A percentile compares a stretch with the other conserved stretches of the same genome.
These are phyloP conservation scores for Netelia fuscicornis DNA, from an alignment of 2,888 invertebrate genomes.

Conservation along the genomic window DNA sequence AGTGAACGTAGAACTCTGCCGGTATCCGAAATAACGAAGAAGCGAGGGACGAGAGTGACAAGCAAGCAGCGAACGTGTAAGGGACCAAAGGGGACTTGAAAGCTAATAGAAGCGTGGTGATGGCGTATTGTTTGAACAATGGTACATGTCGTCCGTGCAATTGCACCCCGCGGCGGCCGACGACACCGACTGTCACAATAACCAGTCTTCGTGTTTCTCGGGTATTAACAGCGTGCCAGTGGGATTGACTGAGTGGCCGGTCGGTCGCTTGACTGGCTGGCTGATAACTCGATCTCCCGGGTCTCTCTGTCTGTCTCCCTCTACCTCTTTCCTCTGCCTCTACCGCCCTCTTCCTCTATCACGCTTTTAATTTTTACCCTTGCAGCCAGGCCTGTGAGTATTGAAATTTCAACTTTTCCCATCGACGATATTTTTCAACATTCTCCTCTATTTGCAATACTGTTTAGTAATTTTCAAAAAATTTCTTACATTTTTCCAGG, in stretches of 20 bases:
- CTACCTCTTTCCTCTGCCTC: conserved; percentile 5
- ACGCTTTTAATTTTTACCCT: too few relatives aligned
- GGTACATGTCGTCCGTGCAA: conserved; percentile 75
- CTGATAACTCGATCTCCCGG: conserved; percentile 20
- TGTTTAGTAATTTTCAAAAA: too few relatives aligned
- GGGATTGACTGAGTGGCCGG: conserved; percentile 73
- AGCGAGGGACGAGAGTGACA: not conserved
- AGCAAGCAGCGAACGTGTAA: conserved; percentile 36
- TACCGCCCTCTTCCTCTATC: too few relatives aligned
- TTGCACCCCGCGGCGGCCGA: conserved; percentile 71
- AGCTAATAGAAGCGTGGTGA: conserved; percentile 50
- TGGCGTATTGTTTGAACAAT: conserved; percentile 76
- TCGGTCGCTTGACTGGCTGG: conserved; percentile 33
- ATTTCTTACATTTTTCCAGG: too few relatives aligned
- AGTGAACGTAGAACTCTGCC: not conserved
- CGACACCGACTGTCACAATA: conserved; percentile 78
- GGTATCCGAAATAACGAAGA: not conserved
- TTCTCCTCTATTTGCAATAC: too few relatives aligned
- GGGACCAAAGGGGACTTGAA: conserved; percentile 2
- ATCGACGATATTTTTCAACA: too few relatives aligned
- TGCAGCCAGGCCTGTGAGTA: too few relatives aligned
- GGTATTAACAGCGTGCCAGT: conserved; percentile 78
- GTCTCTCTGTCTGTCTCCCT: conserved; percentile 24
- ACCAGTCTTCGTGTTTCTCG: conserved; percentile 77
- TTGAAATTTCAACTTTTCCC: too few relatives aligned